phyloP scores from a whole-genome alignment of 2,797 vertebrate genomes.

The Anguilla marmorata region DNA sequence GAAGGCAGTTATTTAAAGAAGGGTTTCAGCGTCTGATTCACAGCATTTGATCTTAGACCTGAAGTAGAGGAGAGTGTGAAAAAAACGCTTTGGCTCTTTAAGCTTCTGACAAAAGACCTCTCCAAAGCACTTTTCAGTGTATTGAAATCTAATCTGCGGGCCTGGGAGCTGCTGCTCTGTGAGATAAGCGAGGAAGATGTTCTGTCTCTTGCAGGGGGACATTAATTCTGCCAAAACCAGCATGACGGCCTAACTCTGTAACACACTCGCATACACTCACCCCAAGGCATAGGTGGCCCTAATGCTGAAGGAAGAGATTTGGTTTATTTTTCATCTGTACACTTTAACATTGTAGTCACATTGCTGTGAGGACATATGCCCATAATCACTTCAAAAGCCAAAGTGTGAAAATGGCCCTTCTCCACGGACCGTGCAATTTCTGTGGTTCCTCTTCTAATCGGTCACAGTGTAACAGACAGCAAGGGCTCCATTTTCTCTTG shows the following conservation, averaged over 20 bases:
- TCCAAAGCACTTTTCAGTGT: slow-evolving; percentile 20
- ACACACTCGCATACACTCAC: slow-evolving; percentile 2
- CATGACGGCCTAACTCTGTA: slow-evolving; percentile 21
- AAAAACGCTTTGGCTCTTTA: neutral
- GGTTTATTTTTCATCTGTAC: slow-evolving; percentile 4
- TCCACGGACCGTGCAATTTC: slow-evolving; percentile 9
- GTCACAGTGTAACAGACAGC: slow-evolving; percentile 20
- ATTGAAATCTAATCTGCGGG: slow-evolving; percentile 7
- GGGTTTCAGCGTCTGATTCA: slow-evolving; percentile 24
- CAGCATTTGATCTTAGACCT: slow-evolving; percentile 25
- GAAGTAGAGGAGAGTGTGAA: neutral
- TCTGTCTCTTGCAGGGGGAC: slow-evolving; percentile 2
- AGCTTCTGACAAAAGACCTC: slow-evolving; percentile 24
- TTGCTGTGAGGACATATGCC: neutral
- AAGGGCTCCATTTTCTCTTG: neutral
- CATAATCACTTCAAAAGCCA: neutral
- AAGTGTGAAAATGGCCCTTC: neutral
- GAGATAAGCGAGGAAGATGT: slow-evolving; percentile 23
- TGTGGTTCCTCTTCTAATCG: slow-evolving; percentile 11
- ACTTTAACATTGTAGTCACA: slow-evolving; percentile 10
- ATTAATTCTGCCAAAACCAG: slow-evolving; percentile 18
- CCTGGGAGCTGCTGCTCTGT: neutral
- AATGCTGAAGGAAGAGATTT: neutral
- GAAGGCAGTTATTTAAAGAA: slow-evolving; percentile 23
- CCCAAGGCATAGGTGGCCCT: slow-evolving; percentile 10